Evolutionary conservation across 2,888 invertebrate genomes (phyloP).

Genomic region (Lasioglossum vierecki): DNA sequence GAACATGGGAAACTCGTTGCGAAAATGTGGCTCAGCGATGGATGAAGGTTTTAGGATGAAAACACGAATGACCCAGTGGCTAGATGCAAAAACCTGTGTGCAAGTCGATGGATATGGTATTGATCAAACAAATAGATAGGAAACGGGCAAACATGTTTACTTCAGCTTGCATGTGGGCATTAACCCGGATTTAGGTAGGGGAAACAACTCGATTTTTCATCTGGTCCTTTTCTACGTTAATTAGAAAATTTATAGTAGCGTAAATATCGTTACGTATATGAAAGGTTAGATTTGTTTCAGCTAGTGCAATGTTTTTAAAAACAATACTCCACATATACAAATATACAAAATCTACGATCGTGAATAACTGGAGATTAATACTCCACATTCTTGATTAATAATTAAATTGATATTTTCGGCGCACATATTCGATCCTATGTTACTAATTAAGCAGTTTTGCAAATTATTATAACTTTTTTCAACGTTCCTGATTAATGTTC

Average conservation of each 20-base stretch:
- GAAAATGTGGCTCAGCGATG: neutral
- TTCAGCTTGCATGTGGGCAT: neutral
- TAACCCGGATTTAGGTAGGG: neutral
- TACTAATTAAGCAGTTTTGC: too few species aligned
- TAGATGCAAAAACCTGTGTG: neutral
- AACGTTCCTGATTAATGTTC: neutral
- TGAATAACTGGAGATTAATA: too few species aligned
- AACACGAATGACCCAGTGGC: neutral
- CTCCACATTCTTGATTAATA: too few species aligned
- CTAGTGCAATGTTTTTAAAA: neutral
- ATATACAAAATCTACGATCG: too few species aligned
- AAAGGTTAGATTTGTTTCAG: neutral
- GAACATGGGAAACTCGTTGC: neutral
- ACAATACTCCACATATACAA: neutral
- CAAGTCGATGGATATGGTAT: neutral
- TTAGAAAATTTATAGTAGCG: neutral
- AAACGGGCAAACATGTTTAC: neutral
- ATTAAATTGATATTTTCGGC: too few species aligned
- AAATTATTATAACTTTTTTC: too few species aligned
- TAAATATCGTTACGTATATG: neutral
- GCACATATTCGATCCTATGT: too few species aligned
- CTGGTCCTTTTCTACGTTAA: neutral
- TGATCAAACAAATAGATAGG: neutral
- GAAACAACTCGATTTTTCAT: neutral
- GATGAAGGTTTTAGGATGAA: neutral